Base-by-base conservation (phyloP, 2,888 invertebrate species). In the Allophyes oxyacanthae region DNA sequence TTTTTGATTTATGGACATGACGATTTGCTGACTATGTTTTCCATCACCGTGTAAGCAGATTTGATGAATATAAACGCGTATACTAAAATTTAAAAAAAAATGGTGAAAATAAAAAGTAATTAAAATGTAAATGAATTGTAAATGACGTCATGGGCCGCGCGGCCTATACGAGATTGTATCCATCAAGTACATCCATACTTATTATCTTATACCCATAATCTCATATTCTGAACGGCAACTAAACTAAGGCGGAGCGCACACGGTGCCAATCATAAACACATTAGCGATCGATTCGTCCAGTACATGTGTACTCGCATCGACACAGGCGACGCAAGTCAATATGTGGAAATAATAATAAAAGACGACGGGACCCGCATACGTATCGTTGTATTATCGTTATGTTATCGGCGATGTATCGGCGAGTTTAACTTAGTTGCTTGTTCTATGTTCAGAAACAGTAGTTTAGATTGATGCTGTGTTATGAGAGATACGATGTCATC, bases 301-400 rank as follows among this genome's bases (percentile, higher is more conserved):
- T 64, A 69, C 72, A 72, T 72, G 72, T 67, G 67, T 67, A 60
- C 54, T 51, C 49, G 38, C 61, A 55, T 78, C 8, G 8, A 6
- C 6, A 87, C 84, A 89, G 89, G 88, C 90, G 88, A 85, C 85
- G 89, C 85, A 85, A 90, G 89, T 91, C 91, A 90, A 92, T 93
- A 93, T 92, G 93, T 88, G 91, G 92, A 89, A 89, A 92, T 91
- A 91, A 94, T 91, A 91, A 91, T 92, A 93, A 91, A 91, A 89
- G 86, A 79, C 81, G 75, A 82, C 86, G 88, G 86, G 77, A 57
- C 71, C 83, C 84, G 90, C 90, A 93, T 93, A 93, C 87, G 86
- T 85, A 94, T 87, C 78, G 86, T 55, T 64, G 69, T 76, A 89
- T 92, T 91, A 92, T 88, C 85, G 86, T 78, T 72, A 73, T 81